phyloP scores from a whole-genome alignment of 2,888 invertebrate genomes.

The Digitonthophagus gazella region DNA sequence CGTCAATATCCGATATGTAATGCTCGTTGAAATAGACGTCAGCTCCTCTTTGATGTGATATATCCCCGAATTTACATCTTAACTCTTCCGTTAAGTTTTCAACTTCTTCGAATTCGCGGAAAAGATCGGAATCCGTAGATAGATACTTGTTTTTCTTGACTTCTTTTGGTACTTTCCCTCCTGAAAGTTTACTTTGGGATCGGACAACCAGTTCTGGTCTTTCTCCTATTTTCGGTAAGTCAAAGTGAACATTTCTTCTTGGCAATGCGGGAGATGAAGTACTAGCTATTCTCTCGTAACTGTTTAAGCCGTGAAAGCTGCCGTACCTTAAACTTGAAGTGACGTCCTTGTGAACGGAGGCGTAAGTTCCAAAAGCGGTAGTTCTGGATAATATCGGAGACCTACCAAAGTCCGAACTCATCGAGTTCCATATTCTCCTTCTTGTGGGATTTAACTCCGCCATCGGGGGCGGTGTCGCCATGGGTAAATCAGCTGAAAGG shows the following conservation, averaged over 20 bases:
- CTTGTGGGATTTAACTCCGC: constrained; percentile 47
- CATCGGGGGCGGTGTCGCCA: constrained; percentile 51
- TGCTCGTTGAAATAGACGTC: constrained; percentile 43
- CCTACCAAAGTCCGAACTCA: constrained; percentile 38
- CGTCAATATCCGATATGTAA: constrained; percentile 51
- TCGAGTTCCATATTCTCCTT: constrained; percentile 42
- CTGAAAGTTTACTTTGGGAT: neutral
- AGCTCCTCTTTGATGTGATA: constrained; percentile 13
- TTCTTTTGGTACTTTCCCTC: neutral
- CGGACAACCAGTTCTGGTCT: neutral
- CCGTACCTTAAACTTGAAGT: constrained; percentile 18
- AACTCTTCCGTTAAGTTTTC: constrained; percentile 41
- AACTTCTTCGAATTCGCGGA: constrained; percentile 47
- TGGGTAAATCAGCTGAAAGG: constrained; percentile 44
- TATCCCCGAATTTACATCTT: constrained; percentile 38
- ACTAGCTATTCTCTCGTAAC: constrained; percentile 13
- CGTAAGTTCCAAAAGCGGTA: constrained; percentile 30
- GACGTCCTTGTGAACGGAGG: constrained; percentile 25
- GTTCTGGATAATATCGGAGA: constrained; percentile 33
- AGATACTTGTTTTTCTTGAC: constrained; percentile 34
- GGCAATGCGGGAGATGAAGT: constrained; percentile 12
- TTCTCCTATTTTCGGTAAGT: constrained; percentile 18
- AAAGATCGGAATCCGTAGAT: constrained; percentile 43
- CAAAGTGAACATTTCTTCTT: constrained; percentile 23
- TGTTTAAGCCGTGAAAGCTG: constrained; percentile 18